These are phyloP conservation scores for Atopsyche davidsoni DNA, from an alignment of 1,140 invertebrate genomes.

Conservation along the genomic window DNA sequence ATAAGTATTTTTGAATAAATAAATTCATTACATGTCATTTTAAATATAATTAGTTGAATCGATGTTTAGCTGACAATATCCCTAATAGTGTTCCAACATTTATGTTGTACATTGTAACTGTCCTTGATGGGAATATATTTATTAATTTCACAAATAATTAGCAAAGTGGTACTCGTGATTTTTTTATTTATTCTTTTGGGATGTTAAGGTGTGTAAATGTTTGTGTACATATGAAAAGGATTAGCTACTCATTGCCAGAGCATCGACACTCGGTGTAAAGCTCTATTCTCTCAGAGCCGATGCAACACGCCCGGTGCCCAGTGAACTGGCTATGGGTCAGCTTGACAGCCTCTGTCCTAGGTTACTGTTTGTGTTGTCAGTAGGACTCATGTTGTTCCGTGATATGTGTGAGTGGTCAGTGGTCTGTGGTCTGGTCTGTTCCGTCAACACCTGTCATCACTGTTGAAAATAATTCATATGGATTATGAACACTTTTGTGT, in stretches of 20 bases:
- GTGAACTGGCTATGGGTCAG: slow-evolving; percentile 20
- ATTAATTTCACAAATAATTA: slow-evolving; percentile 20
- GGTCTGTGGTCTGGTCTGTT: too few relatives aligned
- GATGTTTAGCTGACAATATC: slow-evolving; percentile 29
- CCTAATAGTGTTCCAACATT: slow-evolving; percentile 29
- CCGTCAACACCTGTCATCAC: slow-evolving; percentile 18
- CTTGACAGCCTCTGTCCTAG: slow-evolving; percentile 10
- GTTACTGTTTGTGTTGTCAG: slow-evolving; percentile 21
- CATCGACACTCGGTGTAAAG: slow-evolving; percentile 14
- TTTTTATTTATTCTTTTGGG: slow-evolving; percentile 21
- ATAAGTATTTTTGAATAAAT: not conserved
- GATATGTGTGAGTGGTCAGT: slow-evolving; percentile 29
- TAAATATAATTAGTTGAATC: slow-evolving; percentile 25
- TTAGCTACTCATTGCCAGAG: slow-evolving; percentile 27
- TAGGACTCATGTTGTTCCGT: slow-evolving; percentile 27
- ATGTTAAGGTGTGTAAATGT: slow-evolving; percentile 29
- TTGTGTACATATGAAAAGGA: slow-evolving; percentile 24
- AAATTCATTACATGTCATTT: slow-evolving; percentile 12
- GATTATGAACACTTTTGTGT: not conserved
- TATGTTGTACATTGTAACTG: slow-evolving; percentile 28
- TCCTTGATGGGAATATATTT: slow-evolving; percentile 14
- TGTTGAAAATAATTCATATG: slow-evolving; percentile 9
- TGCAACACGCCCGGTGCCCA: not conserved
- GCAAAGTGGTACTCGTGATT: slow-evolving; percentile 12
- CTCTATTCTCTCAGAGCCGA: slow-evolving; percentile 3